Conservation (phyloP, 2,797 vertebrate species). For the Cephalopachus bancanus region DNA sequence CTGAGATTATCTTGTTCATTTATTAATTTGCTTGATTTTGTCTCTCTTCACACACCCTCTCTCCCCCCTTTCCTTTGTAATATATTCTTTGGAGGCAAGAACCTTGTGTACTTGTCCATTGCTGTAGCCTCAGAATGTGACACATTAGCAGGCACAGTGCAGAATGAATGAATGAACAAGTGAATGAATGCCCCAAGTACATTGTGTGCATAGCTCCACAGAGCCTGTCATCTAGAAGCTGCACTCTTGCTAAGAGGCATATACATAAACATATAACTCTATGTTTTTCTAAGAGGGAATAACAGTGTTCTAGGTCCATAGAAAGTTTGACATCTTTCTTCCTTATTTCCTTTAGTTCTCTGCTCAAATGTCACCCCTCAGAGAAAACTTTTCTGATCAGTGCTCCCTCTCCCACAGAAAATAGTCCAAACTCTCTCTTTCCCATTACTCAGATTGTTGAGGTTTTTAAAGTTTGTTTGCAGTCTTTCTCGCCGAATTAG, state of each 20-base stretch:
- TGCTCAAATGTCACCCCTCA: too few species aligned
- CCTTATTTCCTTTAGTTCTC: too few species aligned
- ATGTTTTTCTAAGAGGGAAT: background rate
- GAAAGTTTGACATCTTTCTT: too few species aligned
- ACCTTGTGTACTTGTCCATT: background rate
- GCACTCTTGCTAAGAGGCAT: background rate
- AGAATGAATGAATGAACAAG: background rate
- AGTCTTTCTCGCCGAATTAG: background rate
- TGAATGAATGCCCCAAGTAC: background rate
- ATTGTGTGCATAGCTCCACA: background rate
- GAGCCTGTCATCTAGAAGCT: background rate
- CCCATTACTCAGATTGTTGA: background rate
- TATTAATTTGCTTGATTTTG: background rate
- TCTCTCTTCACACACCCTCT: background rate
- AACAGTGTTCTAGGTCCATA: too few species aligned
- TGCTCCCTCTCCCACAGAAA: too few species aligned
- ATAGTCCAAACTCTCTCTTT: too few species aligned
- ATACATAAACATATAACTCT: background rate
- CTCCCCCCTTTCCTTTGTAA: background rate
- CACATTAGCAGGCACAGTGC: background rate
- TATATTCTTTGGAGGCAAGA: background rate
- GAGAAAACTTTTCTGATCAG: too few species aligned
- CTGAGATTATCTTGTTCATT: background rate
- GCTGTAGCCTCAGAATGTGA: background rate
- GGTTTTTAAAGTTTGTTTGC: too few species aligned